These are phyloP conservation scores for Strigamia crassipes DNA, from an alignment of 2,888 invertebrate species.

Conservation along the genomic window DNA sequence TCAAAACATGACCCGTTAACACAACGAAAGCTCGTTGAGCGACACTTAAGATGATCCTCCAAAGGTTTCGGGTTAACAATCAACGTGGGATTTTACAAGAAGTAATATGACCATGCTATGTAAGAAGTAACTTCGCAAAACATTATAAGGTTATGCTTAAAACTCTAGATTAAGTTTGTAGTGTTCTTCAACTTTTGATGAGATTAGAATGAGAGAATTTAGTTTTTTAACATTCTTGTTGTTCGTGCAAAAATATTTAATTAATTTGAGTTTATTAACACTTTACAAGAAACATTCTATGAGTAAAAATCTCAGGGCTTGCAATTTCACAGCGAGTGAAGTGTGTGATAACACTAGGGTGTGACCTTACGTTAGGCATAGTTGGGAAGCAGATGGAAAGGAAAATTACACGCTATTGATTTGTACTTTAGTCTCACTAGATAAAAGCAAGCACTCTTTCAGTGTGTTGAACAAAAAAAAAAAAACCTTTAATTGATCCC, in stretches of 20 bases:
- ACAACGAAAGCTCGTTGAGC: too few relatives aligned
- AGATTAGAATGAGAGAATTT: background rate
- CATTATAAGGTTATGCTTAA: too few relatives aligned
- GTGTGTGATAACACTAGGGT: constrained; percentile 4
- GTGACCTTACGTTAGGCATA: constrained; percentile 5
- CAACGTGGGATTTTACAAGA: too few relatives aligned
- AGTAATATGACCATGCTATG: too few relatives aligned
- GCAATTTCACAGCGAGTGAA: background rate
- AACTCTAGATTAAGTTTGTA: too few relatives aligned
- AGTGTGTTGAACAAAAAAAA: background rate
- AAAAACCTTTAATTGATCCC: constrained; percentile 33
- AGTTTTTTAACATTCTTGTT: background rate
- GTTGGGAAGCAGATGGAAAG: constrained; percentile 13
- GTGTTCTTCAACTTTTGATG: too few relatives aligned
- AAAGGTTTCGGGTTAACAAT: too few relatives aligned
- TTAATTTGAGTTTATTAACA: constrained; percentile 4
- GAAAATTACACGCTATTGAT: constrained; percentile 32
- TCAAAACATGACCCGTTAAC: too few relatives aligned
- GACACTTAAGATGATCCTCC: too few relatives aligned
- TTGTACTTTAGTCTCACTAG: constrained; percentile 32
- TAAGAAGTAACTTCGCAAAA: too few relatives aligned
- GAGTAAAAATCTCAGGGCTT: background rate
- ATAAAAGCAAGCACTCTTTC: constrained; percentile 1
- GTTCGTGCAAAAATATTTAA: background rate
- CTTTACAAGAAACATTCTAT: background rate